phyloP scores from a whole-genome alignment of 1,140 invertebrate genomes.

The Kradibia gibbosae region DNA sequence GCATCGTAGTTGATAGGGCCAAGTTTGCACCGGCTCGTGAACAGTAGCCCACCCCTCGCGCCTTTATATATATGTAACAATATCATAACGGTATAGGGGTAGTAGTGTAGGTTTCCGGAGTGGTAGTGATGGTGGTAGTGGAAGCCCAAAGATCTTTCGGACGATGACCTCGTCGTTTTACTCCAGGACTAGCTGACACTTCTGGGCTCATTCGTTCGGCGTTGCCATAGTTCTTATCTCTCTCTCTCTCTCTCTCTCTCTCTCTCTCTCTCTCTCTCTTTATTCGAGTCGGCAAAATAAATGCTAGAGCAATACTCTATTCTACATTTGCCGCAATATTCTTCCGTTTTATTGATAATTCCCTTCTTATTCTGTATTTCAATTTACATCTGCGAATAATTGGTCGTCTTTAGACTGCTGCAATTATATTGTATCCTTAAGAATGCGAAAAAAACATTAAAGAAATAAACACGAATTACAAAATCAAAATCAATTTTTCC shows the following conservation, averaged over 20 bases:
- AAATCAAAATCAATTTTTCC: no score
- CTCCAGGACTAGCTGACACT: conserved; percentile 53
- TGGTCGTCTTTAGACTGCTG: neutral
- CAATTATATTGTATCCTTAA: neutral
- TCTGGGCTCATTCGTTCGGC: conserved; percentile 48
- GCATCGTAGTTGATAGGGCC: conserved; percentile 34
- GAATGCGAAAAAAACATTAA: neutral
- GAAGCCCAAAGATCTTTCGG: conserved; percentile 68
- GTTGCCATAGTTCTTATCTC: conserved; percentile 48
- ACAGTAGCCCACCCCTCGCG: conserved; percentile 1
- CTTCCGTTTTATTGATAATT: conserved; percentile 22
- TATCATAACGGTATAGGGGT: conserved; percentile 13
- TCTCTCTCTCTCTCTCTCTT: conserved; percentile 6
- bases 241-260: conserved; percentile 21
- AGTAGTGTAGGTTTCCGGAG: conserved; percentile 41
- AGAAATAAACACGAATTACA: neutral
- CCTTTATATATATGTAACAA: neutral
- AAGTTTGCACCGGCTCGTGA: conserved; percentile 15
- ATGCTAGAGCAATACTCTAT: conserved; percentile 36
- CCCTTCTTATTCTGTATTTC: neutral
- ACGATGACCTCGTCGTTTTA: conserved; percentile 63
- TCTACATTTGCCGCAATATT: conserved; percentile 35
- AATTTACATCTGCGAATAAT: neutral
- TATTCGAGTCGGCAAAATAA: neutral
- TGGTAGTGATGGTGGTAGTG: conserved; percentile 58